Percentiles rank a stretch among this genome's conserved stretches.
Evolutionary conservation across 2,797 vertebrate genomes (phyloP).

Genomic region (Orientallactaga sibirica): DNA sequence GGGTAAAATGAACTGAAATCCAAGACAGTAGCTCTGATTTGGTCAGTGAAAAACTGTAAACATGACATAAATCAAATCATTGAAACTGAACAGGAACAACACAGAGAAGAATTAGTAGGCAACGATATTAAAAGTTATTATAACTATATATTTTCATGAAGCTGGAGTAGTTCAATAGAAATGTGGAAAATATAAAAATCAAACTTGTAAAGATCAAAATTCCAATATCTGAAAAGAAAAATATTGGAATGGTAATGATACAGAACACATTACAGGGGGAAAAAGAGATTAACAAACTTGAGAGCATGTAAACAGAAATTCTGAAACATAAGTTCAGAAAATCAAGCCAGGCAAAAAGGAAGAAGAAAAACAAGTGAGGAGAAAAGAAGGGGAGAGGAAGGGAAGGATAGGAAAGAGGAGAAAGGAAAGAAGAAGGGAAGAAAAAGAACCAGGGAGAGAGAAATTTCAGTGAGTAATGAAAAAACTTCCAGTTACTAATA

Average conservation of each 20-base stretch:
- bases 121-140: background rate
- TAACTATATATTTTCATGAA: slow-evolving; percentile 13
- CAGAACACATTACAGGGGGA: background rate
- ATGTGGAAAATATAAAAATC: slow-evolving; percentile 36
- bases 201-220: slow-evolving; percentile 52
- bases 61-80: background rate
- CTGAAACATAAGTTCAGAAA: slow-evolving; percentile 28
- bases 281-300: background rate
- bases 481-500: no score
- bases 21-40: background rate
- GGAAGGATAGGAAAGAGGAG: background rate
- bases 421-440: background rate
- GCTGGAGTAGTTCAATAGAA: slow-evolving; percentile 14
- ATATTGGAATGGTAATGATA: background rate
- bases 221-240: slow-evolving; percentile 4
- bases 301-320: slow-evolving; percentile 48
- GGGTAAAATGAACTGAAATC: background rate
- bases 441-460: no score
- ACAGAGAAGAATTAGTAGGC: background rate
- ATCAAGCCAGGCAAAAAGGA: background rate
- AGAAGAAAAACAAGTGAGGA: no score
- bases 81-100: slow-evolving; percentile 14
- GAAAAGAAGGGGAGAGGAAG: no score
- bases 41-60: background rate
- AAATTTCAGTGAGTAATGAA: no score